Evolutionary conservation across 2,797 vertebrate genomes (phyloP).

Genomic region (Myotis pilosus): DNA sequence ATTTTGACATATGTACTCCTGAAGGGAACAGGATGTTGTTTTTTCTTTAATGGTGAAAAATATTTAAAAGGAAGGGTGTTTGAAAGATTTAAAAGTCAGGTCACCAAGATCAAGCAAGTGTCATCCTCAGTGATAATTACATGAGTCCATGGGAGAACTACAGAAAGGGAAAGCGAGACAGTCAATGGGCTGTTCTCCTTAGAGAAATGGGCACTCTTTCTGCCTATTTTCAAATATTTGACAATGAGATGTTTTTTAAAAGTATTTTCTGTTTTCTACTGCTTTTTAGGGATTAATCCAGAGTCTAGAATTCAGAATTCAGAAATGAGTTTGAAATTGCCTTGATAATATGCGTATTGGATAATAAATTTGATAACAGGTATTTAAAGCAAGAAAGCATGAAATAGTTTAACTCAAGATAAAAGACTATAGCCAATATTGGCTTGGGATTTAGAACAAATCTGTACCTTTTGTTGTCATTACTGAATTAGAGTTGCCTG

Average conservation of each 20-base stretch:
- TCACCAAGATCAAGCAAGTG: neutral
- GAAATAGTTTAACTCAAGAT: slow-evolving; percentile 1
- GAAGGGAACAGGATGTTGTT: neutral
- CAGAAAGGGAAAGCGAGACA: neutral
- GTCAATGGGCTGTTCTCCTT: neutral
- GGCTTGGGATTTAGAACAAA: slow-evolving; percentile 2
- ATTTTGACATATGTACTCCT: neutral
- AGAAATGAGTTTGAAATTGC: neutral
- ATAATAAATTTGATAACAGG: neutral
- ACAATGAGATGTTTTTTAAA: neutral
- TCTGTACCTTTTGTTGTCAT: slow-evolving; percentile 28
- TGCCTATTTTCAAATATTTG: neutral
- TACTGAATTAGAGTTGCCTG: neutral
- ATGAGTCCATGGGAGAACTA: neutral
- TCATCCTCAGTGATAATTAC: neutral
- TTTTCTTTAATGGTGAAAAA: slow-evolving; percentile 21
- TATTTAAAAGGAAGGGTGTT: neutral
- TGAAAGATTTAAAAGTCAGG: neutral
- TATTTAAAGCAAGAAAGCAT: slow-evolving; percentile 34
- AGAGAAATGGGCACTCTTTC: neutral
- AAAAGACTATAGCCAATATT: neutral
- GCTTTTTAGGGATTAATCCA: neutral
- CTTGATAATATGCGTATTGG: neutral
- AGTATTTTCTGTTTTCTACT: neutral
- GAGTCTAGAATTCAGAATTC: neutral